Conservation (phyloP, 1,140 invertebrate species). For the Phocides pigmalion region DNA sequence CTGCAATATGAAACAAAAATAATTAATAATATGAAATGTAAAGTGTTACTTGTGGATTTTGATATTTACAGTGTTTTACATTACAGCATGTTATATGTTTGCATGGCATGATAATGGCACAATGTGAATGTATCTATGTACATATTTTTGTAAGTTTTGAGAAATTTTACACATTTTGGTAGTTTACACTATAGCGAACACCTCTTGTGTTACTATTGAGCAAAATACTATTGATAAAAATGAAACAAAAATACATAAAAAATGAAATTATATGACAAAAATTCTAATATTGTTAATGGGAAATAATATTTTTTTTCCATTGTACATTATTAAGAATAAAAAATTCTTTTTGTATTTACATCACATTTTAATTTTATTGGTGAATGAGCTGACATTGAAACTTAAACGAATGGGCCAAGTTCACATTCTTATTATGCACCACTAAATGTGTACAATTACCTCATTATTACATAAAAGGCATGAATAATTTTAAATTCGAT, state of each 20-base stretch:
- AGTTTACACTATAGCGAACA: too few species aligned
- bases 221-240: too few species aligned
- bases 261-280: too few species aligned
- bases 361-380: too few species aligned
- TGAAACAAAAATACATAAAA: too few species aligned
- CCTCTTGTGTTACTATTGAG: too few species aligned
- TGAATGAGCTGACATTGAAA: background rate
- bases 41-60: background rate
- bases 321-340: too few species aligned
- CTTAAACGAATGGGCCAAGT: background rate
- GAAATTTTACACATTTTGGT: too few species aligned
- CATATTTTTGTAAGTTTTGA: too few species aligned
- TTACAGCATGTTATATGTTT: conserved; percentile 38
- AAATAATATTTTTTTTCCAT: too few species aligned
- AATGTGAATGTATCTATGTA: conserved; percentile 58
- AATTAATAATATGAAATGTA: background rate
- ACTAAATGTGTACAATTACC: background rate
- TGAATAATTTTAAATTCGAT: background rate
- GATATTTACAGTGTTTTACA: background rate
- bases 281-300: too few species aligned
- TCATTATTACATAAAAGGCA: background rate
- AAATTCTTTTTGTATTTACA: too few species aligned
- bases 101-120: conserved; percentile 64
- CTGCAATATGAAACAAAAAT: conserved; percentile 1
- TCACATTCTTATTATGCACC: background rate